Conservation (phyloP, 2,113 vertebrate species). For the Manacus vitellinus region DNA sequence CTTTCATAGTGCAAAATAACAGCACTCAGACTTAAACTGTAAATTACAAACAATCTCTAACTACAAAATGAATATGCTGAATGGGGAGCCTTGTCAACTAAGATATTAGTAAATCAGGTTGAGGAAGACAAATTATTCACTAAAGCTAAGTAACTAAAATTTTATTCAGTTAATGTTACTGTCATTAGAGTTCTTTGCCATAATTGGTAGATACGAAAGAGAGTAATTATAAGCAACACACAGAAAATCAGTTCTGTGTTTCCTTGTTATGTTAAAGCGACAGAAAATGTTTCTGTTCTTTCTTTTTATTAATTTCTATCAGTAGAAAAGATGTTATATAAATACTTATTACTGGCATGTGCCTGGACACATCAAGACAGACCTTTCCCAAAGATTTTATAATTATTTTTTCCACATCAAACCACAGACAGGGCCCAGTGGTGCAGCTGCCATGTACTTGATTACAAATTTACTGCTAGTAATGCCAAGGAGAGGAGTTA, state of each 20-base stretch:
- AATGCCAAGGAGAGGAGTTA: constrained; percentile 39
- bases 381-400: constrained; percentile 50
- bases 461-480: constrained; percentile 46
- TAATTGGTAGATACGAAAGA: constrained; percentile 50
- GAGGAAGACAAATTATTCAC: constrained; percentile 69
- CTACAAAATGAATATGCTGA: constrained; percentile 63
- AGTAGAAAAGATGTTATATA: not conserved
- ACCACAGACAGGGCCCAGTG: constrained; percentile 25
- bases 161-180: constrained; percentile 44
- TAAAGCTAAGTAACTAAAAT: constrained; percentile 52
- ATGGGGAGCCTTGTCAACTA: constrained; percentile 61
- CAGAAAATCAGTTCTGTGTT: not conserved
- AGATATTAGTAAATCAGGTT: constrained; percentile 64
- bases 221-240: constrained; percentile 20
- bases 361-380: not conserved
- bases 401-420: constrained; percentile 49
- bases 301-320: not conserved
- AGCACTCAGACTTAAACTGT: constrained; percentile 56
- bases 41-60: constrained; percentile 72
- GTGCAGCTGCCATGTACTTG: constrained; percentile 37
- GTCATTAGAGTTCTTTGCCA: constrained; percentile 12
- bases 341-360: not conserved
- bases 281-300: not conserved
- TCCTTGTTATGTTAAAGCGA: not conserved
- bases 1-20: constrained; percentile 68